phyloP scores from a whole-genome alignment of 2,113 vertebrate genomes.

The Lonchura striata region DNA sequence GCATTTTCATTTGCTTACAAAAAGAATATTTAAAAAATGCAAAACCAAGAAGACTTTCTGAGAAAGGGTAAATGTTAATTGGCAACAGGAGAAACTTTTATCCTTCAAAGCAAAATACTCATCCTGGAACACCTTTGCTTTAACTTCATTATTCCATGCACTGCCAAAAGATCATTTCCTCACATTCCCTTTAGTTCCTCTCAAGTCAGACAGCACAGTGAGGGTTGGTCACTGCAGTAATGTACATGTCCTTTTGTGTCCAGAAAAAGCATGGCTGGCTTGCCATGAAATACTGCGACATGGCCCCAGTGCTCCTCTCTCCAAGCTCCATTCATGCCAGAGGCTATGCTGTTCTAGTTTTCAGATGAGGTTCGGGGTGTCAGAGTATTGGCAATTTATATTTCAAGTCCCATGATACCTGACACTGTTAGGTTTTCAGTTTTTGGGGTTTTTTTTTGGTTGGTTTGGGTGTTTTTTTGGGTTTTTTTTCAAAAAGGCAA shows the following conservation, averaged over 20 bases:
- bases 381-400: neutral
- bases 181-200: neutral
- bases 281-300: neutral
- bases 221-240: neutral
- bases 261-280: neutral
- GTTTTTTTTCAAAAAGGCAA: neutral
- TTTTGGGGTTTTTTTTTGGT: neutral
- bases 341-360: neutral
- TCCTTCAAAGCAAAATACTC: neutral
- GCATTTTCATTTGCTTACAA: neutral
- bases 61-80: neutral
- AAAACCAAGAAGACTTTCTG: neutral
- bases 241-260: neutral
- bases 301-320: rapidly evolving
- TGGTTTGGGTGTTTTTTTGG: too few relatives aligned
- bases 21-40: neutral
- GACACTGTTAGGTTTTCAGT: neutral
- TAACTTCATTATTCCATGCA: neutral
- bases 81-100: neutral
- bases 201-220: neutral
- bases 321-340: rapidly evolving
- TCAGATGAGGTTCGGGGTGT: neutral
- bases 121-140: neutral
- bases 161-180: neutral
- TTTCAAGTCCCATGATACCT: neutral